A percentile compares a stretch with the other conserved stretches of the same genome.
Evolutionary conservation across 2,113 vertebrate genomes (phyloP).

Genomic region (Phylloscopus whistleri): DNA sequence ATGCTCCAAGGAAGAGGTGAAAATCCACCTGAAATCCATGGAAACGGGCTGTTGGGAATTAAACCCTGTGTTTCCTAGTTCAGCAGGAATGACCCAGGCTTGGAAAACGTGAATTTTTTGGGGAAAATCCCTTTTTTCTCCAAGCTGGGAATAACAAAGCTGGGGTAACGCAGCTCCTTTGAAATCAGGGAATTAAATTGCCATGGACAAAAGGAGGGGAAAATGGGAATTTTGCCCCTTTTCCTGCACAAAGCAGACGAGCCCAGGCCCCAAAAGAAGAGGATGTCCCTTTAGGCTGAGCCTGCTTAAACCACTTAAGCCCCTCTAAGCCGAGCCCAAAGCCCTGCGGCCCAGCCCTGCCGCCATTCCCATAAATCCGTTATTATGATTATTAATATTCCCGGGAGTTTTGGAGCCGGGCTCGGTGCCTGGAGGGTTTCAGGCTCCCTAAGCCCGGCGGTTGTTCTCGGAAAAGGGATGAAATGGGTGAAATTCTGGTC

Average conservation of each 20-base stretch:
- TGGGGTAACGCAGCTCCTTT: fast-evolving
- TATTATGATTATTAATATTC: conserved; percentile 13
- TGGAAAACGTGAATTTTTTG: not conserved
- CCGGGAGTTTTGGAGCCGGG: not conserved
- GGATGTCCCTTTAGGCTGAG: conserved; percentile 31
- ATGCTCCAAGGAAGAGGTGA: too few species aligned
- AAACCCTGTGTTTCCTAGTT: not conserved
- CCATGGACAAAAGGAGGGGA: fast-evolving
- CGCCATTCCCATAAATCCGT: not conserved
- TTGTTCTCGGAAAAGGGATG: not conserved
- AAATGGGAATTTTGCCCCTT: not conserved
- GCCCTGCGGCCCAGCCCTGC: not conserved
- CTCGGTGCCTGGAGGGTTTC: not conserved
- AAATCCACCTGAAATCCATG: not conserved
- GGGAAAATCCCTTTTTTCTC: not conserved
- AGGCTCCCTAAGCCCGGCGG: not conserved
- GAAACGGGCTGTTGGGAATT: not conserved
- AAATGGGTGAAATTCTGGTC: not conserved
- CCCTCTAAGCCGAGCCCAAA: not conserved
- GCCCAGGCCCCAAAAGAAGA: not conserved
- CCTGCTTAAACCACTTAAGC: conserved; percentile 2
- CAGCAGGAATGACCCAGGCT: not conserved
- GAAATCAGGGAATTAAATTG: not conserved
- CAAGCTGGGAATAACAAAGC: not conserved
- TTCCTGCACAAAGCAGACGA: not conserved